Evolutionary conservation across 35 echinoderm and acorn worm species (phyloP), one percentile per base, ranked within the genome.

Genomic region (Patiria miniata): DNA sequence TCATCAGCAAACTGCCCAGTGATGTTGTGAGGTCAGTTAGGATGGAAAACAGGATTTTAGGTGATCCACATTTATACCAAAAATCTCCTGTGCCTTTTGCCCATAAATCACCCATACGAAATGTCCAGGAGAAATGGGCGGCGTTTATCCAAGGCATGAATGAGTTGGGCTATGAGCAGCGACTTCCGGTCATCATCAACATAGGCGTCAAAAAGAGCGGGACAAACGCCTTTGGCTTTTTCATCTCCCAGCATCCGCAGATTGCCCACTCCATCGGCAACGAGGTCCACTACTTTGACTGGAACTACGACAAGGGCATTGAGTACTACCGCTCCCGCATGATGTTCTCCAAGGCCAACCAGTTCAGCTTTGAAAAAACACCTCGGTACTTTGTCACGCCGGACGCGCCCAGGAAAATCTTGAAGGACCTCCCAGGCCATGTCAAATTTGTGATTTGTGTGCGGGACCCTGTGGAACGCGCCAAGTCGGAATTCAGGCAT

Each of bases 231-330:
- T 77, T 99, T 8, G 89, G 91, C 1, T 92, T 94, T 33, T 99
- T 99, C 58, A 40, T 94, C 7, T 22, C 65, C 1, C 85, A 91
- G 36, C 96, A 99, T 87, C 96, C 96, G 12, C 86, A 95, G 21
- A 87, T 99, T 80, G 77, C 86, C 23, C 89, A 91, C 32, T 91
- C 96, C 16, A 73, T 94, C 2, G 92, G 93, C 18, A 94, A 92
- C 65, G 96, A 99, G 61, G 90, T 99, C 56, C 96, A 99, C 39
- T 99, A 85, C 68, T 99, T 99, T 84, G 96, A 99, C 69, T 99
- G 96, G 96, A 99, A 93, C 77, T 94, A 99, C 79, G 50, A 87
- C 10, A 87, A 87, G 39, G 96, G 92, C 1, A 77, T 94, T 30
- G 87, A 86, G 16, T 99, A 81, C 39, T 99, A 99, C 23, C 78